Evolutionary conservation across 2,113 vertebrate species (phyloP), one percentile per base, ranked within the genome.

Genomic region (Psephotus haematonotus): DNA sequence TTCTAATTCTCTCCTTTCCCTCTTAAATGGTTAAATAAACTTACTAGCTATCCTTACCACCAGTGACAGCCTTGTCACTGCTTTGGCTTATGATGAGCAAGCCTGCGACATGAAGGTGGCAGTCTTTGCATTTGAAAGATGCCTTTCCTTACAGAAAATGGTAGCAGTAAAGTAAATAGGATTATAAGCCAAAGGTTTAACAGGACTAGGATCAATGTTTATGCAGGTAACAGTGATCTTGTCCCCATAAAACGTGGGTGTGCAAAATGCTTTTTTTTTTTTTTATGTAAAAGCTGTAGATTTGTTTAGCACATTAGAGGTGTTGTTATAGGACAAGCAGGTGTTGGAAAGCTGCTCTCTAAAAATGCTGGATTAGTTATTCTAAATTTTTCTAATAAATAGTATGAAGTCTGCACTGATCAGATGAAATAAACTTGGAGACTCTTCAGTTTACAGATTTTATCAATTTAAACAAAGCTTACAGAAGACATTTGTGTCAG

Each of bases 51-150:
- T 90, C 46, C 43, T 71, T 55, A 37, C 5, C 28, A 25, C 1
- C 7, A 53, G 41, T 16, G 39, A 49, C 23, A 71, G 2, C 37
- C 16, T 46, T 0, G 1, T 67, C 10, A 4, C 7, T 63, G 52
- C 39, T 57, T 37, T 72, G 62, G 19, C 47, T 22, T 62, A 1
- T 0, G 1, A 9, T 84, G 16, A 39, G 24, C 27, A 28, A 0
- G 0, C 65, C 17, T 37, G 2, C 18, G 0, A 0, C 4, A 16
- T 43, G 74, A 77, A 46, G 46, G 28, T 31, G 33, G 43, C 19
- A 2, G 5, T 74, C 46, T 70, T 83, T 20, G 17, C 13, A 18
- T 75, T 55, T 33, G 49, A 33, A 65, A 16, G n/a, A 3, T 57
- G n/a, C 52, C 86, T 78, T 90, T 87, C 46, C 37, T 63, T 52